A percentile compares a stretch with the other conserved stretches of the same genome.
phyloP scores from a whole-genome alignment of 53 echinoderm and acorn worm species.

The Stichopus horrens region DNA sequence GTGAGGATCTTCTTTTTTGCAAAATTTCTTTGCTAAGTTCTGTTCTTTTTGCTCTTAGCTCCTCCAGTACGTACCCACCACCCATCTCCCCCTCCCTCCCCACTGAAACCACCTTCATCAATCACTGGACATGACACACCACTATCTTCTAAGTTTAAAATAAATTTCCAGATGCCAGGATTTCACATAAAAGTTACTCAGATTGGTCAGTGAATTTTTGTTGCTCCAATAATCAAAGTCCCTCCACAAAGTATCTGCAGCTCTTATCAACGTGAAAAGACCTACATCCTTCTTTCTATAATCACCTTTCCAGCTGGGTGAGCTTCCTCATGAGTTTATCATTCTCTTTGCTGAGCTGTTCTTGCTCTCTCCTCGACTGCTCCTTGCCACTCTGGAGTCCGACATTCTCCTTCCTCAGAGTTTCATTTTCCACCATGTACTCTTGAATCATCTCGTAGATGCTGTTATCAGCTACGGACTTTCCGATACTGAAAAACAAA shows the following conservation, averaged over 20 bases:
- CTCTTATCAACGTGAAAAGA: neutral
- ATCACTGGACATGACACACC: neutral
- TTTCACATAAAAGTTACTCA: too few relatives aligned
- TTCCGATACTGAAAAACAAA: conserved; percentile 49
- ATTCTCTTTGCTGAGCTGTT: conserved; percentile 83
- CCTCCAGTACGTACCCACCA: too few relatives aligned
- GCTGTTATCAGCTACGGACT: conserved; percentile 90
- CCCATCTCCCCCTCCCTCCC: too few relatives aligned
- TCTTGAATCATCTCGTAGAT: conserved; percentile 98
- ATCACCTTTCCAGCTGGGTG: conserved; percentile 84
- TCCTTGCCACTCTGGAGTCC: conserved; percentile 67
- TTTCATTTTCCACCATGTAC: conserved; percentile 99
- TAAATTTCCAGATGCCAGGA: too few relatives aligned
- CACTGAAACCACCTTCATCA: too few relatives aligned
- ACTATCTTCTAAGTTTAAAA: conserved; percentile 72
- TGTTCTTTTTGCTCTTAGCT: too few relatives aligned
- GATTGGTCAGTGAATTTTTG: too few relatives aligned
- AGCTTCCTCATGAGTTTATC: conserved; percentile 82
- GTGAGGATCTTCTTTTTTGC: too few relatives aligned
- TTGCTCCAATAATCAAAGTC: neutral
- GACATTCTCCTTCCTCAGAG: conserved; percentile 86
- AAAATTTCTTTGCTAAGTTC: too few relatives aligned
- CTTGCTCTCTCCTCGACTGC: conserved; percentile 76
- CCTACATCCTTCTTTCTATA: neutral
- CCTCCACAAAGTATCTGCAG: neutral